Base-by-base conservation (phyloP, 2,888 invertebrate genomes). In the Aphrophora alni region DNA sequence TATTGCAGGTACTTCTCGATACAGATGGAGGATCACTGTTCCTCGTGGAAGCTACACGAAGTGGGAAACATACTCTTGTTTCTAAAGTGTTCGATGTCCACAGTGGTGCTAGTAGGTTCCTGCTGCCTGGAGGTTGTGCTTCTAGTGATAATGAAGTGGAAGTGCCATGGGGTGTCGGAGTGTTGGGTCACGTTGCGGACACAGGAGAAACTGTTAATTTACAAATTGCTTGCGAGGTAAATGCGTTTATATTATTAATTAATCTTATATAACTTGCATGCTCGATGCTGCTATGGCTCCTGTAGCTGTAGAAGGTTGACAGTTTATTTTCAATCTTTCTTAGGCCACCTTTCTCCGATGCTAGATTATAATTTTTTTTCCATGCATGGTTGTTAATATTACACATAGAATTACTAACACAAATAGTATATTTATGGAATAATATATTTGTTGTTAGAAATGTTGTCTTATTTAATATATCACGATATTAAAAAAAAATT, bases 41-140 rank as follows among this genome's bases (percentile, higher is more conserved):
- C 86, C 87, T 90, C 1, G 89, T 90, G 70, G 89, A 90, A 82
- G 88, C 88, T 3, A 88, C 88, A 0, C 88, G 88, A 38, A 84
- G 85, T 0, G 88, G 88, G 17, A 87, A 88, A 78, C 88, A 88
- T 82, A 87, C 82, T 0, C 87, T 90, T 21, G 90, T 90, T 27
- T 90, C 90, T 10, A 90, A 90, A 86, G 87, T 89, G 78, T 90
- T 90, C 84, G 90, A 90, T 84, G 88, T 90, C 28, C 89, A 89
- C 85, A 88, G 89, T 79, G 90, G 90, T 1, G 89, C 89, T 0
- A 88, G 88, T 82, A 83, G 82, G 81, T 86, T 86, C 81, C 88
- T 89, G 70, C 84, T 89, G 33, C 89, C 89, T 3, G 87, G 88
- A 80, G 86, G 86, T 21, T 82, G 82, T 3, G 84, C 83, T 1